Conservation (phyloP, 2,888 invertebrate genomes). For the Drosophila mimica region DNA sequence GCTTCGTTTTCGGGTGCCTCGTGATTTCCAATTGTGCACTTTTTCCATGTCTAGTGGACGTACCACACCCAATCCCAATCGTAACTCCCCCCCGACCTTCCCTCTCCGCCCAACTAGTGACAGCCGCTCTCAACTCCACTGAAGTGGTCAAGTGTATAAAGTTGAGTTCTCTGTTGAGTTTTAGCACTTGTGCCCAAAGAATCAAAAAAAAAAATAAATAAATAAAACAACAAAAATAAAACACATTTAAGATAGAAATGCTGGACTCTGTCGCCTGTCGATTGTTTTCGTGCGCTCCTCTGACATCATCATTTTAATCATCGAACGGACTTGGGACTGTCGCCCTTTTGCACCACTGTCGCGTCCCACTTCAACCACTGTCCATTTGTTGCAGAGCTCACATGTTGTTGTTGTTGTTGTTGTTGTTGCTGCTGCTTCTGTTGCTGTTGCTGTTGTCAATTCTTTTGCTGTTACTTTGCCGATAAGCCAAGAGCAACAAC, state of each 20-base stretch:
- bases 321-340: constrained; percentile 18
- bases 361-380: constrained; percentile 36
- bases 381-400: constrained; percentile 36
- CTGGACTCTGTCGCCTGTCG: constrained; percentile 10
- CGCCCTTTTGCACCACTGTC: constrained; percentile 2
- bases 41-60: constrained; percentile 19
- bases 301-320: constrained; percentile 82
- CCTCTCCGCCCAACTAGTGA: background rate
- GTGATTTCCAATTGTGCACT: constrained; percentile 73
- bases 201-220: constrained; percentile 5
- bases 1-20: constrained; percentile 79
- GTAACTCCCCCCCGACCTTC: no score
- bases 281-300: constrained; percentile 33
- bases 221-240: background rate
- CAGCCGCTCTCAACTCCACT: constrained; percentile 36
- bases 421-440: constrained; percentile 2
- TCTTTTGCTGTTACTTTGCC: constrained; percentile 70
- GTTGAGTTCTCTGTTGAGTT: constrained; percentile 67
- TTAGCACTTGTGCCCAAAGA: constrained; percentile 63
- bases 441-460: constrained; percentile 67
- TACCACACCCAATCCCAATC: background rate
- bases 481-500: constrained; percentile 61
- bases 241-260: constrained; percentile 8
- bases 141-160: constrained; percentile 83
- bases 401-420: constrained; percentile 23